Evolutionary conservation across 2,113 vertebrate genomes (phyloP).

Genomic region (Eurystomus gularis): DNA sequence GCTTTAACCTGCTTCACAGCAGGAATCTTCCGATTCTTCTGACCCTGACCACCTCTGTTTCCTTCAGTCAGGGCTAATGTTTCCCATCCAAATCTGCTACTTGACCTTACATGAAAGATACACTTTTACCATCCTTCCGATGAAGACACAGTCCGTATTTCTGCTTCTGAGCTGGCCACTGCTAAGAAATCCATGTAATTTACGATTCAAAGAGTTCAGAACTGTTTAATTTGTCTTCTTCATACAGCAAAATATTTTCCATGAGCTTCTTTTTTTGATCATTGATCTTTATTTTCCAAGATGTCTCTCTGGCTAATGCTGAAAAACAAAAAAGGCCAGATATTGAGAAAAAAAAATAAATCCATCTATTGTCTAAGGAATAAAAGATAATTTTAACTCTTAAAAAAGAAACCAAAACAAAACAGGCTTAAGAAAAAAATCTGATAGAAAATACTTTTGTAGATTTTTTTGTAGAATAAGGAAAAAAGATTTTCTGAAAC

Average conservation of each 20-base stretch:
- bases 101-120: not conserved
- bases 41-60: not conserved
- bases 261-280: slow-evolving; percentile 79
- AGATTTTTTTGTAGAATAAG: not conserved
- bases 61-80: not conserved
- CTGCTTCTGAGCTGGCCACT: not conserved
- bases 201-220: slow-evolving; percentile 76
- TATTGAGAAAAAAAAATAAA: not conserved
- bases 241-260: slow-evolving; percentile 78
- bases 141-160: not conserved
- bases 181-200: not conserved
- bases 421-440: not conserved
- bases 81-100: not conserved
- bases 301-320: slow-evolving; percentile 56
- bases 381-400: not conserved
- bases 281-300: slow-evolving; percentile 78
- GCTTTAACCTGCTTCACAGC: not conserved
- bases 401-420: not conserved
- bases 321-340: slow-evolving; percentile 32
- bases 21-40: not conserved
- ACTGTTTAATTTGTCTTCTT: slow-evolving; percentile 77
- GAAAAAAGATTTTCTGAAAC: not conserved
- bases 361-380: not conserved
- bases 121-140: not conserved
- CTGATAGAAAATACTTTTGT: not conserved